phyloP scores from a whole-genome alignment of 2,113 vertebrate genomes.

The Delphinus delphis region DNA sequence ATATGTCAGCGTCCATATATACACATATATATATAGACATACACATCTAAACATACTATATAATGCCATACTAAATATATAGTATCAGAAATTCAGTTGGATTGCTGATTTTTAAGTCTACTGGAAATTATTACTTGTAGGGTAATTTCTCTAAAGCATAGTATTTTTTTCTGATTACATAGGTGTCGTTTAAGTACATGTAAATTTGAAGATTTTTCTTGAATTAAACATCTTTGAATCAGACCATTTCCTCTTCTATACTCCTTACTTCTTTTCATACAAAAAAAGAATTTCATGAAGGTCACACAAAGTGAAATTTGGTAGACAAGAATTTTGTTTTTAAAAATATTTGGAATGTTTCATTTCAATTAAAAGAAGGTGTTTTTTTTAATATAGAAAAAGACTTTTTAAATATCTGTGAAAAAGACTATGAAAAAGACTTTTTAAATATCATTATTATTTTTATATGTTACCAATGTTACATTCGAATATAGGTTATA shows the following conservation, averaged over 20 bases:
- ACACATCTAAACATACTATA: not conserved
- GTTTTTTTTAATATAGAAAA: not conserved
- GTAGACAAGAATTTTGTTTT: not conserved
- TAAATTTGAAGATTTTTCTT: not conserved
- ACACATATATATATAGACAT: not conserved
- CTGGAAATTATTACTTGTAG: constrained; percentile 23
- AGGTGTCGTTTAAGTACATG: not conserved
- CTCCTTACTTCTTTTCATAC: not conserved
- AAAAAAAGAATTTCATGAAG: not conserved
- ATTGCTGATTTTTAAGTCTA: not conserved
- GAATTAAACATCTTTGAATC: constrained; percentile 48
- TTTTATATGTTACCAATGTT: not conserved
- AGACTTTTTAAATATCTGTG: not conserved
- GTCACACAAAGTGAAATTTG: not conserved
- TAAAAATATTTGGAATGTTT: not conserved
- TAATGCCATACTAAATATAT: not conserved
- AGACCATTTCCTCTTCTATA: constrained; percentile 11
- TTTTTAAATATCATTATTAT: not conserved
- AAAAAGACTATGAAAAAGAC: not conserved
- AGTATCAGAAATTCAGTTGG: not conserved
- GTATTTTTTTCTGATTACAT: not conserved
- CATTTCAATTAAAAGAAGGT: not conserved
- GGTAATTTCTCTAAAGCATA: constrained; percentile 5
- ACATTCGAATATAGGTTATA: not conserved
- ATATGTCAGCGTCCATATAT: not conserved